These are phyloP conservation scores for Crambe crambe DNA, from an alignment of 37 sponge, comb jelly and placozoan species.

Conservation along the genomic window DNA sequence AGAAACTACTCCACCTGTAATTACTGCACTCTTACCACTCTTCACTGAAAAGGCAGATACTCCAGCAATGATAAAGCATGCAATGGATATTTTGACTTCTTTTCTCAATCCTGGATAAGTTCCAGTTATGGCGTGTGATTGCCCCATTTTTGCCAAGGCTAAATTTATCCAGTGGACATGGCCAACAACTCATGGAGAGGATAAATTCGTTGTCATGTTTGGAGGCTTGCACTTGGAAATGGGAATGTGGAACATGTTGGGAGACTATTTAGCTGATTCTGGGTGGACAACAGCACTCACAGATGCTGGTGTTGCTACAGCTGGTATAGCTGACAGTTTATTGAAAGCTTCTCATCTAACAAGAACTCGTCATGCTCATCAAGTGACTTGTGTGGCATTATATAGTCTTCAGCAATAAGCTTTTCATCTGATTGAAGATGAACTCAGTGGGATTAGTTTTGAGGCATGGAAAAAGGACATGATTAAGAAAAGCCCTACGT, in stretches of 20 bases:
- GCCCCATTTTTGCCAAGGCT: not conserved
- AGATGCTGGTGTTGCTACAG: not conserved
- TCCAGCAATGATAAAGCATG: conserved; percentile 5
- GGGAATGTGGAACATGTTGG: not conserved
- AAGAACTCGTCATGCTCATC: conserved; percentile 1
- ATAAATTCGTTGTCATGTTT: not conserved
- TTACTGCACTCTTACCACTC: not conserved
- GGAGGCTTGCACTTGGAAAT: not conserved
- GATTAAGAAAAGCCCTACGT: not conserved
- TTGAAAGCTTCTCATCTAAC: conserved; percentile 1
- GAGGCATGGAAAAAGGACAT: not conserved
- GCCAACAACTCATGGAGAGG: not conserved
- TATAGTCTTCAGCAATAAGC: not conserved
- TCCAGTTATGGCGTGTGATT: conserved; percentile 1
- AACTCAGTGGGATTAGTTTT: not conserved
- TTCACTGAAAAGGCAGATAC: not conserved
- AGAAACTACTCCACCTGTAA: not conserved
- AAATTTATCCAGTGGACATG: not conserved
- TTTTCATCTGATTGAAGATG: not conserved
- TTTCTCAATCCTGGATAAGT: not conserved
- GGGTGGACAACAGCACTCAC: not conserved
- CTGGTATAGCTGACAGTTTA: not conserved
- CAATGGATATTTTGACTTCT: not conserved
- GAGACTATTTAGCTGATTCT: not conserved
- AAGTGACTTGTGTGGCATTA: not conserved